These are phyloP conservation scores for Drosophila suzukii DNA, from an alignment of 1,140 invertebrate species.

Conservation along the genomic window DNA sequence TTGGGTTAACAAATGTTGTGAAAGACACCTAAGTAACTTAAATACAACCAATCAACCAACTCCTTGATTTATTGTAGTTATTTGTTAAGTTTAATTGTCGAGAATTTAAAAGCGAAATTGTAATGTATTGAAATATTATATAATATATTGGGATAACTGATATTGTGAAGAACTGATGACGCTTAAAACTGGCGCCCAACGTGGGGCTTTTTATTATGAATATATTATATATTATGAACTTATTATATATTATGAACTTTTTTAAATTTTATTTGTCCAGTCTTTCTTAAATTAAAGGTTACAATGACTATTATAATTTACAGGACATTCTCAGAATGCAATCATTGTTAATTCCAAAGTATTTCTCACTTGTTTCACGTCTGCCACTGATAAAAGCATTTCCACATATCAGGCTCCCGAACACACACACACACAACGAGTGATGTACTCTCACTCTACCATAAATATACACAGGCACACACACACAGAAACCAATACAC, in stretches of 20 bases:
- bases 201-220: not conserved
- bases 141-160: not conserved
- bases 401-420: conserved; percentile 57
- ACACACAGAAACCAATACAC: conserved; percentile 18
- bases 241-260: too few relatives aligned
- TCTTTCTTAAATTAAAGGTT: too few relatives aligned
- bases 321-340: conserved; percentile 23
- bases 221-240: too few relatives aligned
- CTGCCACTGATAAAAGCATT: conserved; percentile 78
- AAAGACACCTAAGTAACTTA: not conserved
- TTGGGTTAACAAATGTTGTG: not conserved
- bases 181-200: not conserved
- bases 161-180: too few relatives aligned
- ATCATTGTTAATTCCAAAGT: conserved; percentile 14
- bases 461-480: conserved; percentile 31
- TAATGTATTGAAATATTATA: not conserved
- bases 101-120: too few relatives aligned
- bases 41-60: too few relatives aligned
- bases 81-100: too few relatives aligned
- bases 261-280: too few relatives aligned
- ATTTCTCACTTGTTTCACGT: conserved; percentile 61
- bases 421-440: conserved; percentile 23
- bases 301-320: not conserved
- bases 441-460: conserved; percentile 39
- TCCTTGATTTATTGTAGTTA: too few relatives aligned